Conservation (phyloP, 1,140 invertebrate genomes). For the Pseudomyrmex concolor region DNA sequence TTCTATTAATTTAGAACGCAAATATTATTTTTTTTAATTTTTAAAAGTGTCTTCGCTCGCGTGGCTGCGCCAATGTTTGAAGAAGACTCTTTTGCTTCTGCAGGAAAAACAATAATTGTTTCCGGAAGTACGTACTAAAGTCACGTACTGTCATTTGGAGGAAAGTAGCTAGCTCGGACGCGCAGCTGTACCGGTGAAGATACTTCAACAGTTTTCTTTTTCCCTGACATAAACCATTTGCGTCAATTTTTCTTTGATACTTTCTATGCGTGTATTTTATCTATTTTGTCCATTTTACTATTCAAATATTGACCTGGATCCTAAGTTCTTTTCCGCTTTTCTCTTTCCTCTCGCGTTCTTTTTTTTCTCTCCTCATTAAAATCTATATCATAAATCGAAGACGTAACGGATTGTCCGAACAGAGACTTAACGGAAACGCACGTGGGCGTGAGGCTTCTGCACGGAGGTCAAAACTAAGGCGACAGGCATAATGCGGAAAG, state of each 20-base stretch:
- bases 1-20: no score
- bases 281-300: background rate
- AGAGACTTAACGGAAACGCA: constrained; percentile 14
- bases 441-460: background rate
- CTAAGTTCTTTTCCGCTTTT: background rate
- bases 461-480: constrained; percentile 74
- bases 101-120: constrained; percentile 41
- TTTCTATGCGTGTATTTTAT: background rate
- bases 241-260: no score
- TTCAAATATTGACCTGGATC: background rate
- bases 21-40: no score
- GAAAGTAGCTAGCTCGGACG: constrained; percentile 52
- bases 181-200: background rate
- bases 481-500: constrained; percentile 70
- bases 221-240: no score
- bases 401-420: constrained; percentile 1
- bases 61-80: background rate
- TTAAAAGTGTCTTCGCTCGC: background rate
- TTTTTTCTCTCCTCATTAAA: background rate
- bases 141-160: constrained; percentile 42
- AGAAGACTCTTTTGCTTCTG: background rate
- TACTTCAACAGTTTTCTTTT: background rate
- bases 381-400: no score
- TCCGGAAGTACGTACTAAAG: constrained; percentile 54
- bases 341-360: constrained; percentile 14